Conservation (phyloP, 1,140 invertebrate species). For the Drosophila aff. region DNA sequence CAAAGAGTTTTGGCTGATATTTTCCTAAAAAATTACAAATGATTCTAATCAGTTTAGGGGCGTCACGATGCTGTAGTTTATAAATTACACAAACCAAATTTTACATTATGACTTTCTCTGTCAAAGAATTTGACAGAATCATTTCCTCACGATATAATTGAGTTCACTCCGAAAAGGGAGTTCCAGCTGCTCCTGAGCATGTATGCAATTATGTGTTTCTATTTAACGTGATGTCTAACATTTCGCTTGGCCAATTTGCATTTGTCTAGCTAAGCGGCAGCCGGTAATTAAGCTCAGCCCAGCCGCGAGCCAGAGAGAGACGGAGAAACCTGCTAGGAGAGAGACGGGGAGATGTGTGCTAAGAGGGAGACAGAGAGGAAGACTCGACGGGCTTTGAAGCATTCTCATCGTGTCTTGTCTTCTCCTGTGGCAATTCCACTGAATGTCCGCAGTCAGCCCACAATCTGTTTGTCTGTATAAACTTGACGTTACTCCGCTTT, state of each 20-base stretch:
- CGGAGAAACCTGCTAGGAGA: too few relatives aligned
- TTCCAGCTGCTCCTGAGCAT: neutral
- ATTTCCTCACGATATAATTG: constrained; percentile 11
- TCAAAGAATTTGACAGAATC: neutral
- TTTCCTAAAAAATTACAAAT: too few relatives aligned
- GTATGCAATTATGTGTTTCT: constrained; percentile 11
- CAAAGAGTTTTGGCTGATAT: too few relatives aligned
- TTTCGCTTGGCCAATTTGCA: constrained; percentile 40
- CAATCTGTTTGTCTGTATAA: constrained; percentile 49
- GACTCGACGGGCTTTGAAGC: constrained; percentile 36
- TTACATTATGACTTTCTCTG: neutral
- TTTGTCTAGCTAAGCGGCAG: constrained; percentile 42
- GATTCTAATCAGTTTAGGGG: too few relatives aligned
- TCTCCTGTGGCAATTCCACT: constrained; percentile 29
- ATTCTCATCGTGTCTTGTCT: constrained; percentile 19
- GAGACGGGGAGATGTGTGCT: neutral
- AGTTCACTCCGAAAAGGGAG: neutral
- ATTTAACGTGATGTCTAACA: constrained; percentile 33
- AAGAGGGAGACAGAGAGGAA: neutral
- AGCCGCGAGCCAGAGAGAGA: neutral
- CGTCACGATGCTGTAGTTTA: neutral
- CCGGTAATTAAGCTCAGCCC: constrained; percentile 30
- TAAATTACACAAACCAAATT: neutral
- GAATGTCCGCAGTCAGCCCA: constrained; percentile 44
- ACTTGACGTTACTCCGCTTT: constrained; percentile 28